A percentile compares a stretch with the other conserved stretches of the same genome.
phyloP scores from a whole-genome alignment of 2,113 vertebrate genomes.

The Oceanites oceanicus region DNA sequence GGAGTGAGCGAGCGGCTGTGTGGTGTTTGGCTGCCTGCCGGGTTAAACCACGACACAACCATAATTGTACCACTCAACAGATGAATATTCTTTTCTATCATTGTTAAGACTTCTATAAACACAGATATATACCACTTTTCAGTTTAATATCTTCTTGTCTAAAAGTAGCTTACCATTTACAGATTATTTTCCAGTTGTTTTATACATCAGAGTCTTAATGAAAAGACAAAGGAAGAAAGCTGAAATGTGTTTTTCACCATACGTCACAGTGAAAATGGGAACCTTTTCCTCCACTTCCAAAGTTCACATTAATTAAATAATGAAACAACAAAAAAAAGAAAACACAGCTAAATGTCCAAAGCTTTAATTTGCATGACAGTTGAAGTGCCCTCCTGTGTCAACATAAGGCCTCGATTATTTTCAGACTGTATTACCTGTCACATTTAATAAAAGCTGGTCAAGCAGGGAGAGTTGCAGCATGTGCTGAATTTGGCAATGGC shows the following conservation, averaged over 20 bases:
- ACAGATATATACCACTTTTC: neutral
- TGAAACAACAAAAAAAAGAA: neutral
- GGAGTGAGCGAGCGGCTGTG: too few species aligned
- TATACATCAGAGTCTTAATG: neutral
- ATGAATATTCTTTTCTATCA: neutral
- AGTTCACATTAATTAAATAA: neutral
- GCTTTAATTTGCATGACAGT: neutral
- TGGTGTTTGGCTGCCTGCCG: too few species aligned
- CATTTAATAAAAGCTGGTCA: neutral
- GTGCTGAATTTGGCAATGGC: neutral
- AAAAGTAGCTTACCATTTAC: neutral
- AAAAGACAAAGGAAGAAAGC: neutral
- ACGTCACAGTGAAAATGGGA: neutral
- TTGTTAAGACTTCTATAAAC: neutral
- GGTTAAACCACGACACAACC: too few species aligned
- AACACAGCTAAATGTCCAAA: neutral
- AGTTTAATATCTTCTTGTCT: neutral
- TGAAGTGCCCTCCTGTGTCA: neutral
- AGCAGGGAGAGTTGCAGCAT: neutral
- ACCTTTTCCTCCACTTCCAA: neutral
- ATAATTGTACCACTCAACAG: neutral
- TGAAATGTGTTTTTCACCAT: neutral
- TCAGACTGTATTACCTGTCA: neutral
- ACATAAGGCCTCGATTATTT: neutral
- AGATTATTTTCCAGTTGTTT: neutral